Base-by-base conservation (phyloP, 2,888 invertebrate species). In the Coelinius sp. region DNA sequence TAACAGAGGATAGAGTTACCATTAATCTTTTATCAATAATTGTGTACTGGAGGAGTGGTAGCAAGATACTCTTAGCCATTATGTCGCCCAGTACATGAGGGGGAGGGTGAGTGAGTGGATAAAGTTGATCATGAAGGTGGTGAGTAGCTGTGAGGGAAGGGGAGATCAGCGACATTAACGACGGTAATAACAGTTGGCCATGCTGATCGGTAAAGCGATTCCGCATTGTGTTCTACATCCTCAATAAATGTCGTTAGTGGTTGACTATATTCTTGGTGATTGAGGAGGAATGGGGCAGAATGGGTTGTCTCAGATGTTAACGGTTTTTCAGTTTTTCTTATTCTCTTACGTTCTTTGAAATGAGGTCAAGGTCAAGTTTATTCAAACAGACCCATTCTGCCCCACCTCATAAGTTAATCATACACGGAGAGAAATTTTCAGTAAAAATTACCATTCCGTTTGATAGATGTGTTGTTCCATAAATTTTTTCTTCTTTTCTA, bases 141-240 rank as follows among this genome's bases (percentile, higher is more conserved):
- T 17, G 56, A 56, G n/a, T 31, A 14, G 56, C 14, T 7, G n/a
- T 1, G 46, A 46, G 27, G 27, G n/a, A 27, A 14, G 31, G 56
- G 31, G 14, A 31, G 17, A 25, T 53, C 25, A 14, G 14, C 8
- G 53, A 64, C 31, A 68, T 38, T 44, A 38, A 66, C 10, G 20
- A n/a, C 24, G 41, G 56, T 27, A 70, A 49, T 44, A 71, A 71
- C 65, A 63, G 53, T 52, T 22, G 44, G 49, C 35, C 65, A 69
- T 71, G 49, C 20, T 76, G 78, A 78, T 76, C 75, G 71, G 63
- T 62, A 59, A 75, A 78, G 78, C 79, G 76, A 81, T 77, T 82
- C 75, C 76, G 70, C 78, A 82, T 81, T 80, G 80, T 80, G 80
- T 80, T 82, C 79, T 79, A 78, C 80, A 77, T 59, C 70, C 72